Evolutionary conservation across 2,797 vertebrate genomes (phyloP).

Genomic region (Bradypodion ventrale): DNA sequence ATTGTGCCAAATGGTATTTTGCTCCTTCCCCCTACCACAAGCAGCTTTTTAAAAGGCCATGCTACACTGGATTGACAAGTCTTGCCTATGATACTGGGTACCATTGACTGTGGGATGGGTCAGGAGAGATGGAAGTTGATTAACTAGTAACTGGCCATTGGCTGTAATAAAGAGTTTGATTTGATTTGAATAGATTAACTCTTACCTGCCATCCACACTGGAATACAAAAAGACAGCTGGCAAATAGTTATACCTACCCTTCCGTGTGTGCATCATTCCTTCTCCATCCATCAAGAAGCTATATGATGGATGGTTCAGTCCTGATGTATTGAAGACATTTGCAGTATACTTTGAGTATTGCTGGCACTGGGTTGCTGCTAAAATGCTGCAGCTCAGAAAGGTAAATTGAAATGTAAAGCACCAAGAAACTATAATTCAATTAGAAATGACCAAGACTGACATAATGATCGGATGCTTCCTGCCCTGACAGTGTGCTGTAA

Average conservation of each 20-base stretch:
- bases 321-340: conserved; percentile 1
- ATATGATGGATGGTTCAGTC: not conserved
- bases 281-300: not conserved
- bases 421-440: conserved; percentile 32
- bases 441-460: conserved; percentile 46
- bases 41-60: too few species aligned
- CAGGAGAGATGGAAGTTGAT: not conserved
- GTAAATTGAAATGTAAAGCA: conserved; percentile 48
- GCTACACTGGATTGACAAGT: too few species aligned
- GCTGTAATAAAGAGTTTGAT: too few species aligned
- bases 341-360: not conserved
- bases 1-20: too few species aligned
- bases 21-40: too few species aligned
- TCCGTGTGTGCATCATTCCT: not conserved
- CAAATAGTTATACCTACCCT: too few species aligned
- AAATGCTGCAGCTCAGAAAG: conserved; percentile 12
- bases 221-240: not conserved
- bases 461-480: conserved; percentile 46
- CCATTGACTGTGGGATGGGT: too few species aligned
- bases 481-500: conserved; percentile 26
- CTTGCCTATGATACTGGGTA: too few species aligned
- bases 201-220: not conserved
- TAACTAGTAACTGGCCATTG: too few species aligned
- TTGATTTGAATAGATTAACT: not conserved
- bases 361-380: conserved; percentile 2